Percentiles rank a stretch among this genome's conserved stretches.
Evolutionary conservation across 1,140 invertebrate genomes (phyloP).

Genomic region (Bombus soroeensis): DNA sequence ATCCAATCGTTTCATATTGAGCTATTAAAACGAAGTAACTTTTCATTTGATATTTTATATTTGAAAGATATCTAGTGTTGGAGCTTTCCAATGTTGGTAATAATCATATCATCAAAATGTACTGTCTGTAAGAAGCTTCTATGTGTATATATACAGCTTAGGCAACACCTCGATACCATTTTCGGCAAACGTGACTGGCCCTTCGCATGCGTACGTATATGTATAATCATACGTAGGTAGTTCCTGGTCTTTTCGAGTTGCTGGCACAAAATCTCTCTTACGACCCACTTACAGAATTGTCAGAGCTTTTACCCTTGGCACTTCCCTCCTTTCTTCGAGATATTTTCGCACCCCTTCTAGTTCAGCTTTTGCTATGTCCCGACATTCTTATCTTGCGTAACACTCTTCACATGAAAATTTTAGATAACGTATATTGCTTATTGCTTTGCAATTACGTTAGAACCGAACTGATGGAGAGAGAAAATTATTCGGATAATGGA

Average conservation of each 20-base stretch:
- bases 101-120: neutral
- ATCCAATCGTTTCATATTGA: too few relatives aligned
- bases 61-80: too few relatives aligned
- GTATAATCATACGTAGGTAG: neutral
- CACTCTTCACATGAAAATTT: too few relatives aligned
- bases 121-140: neutral
- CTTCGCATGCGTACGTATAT: neutral
- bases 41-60: too few relatives aligned
- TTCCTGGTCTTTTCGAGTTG: neutral
- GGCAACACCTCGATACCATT: neutral
- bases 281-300: slow-evolving; percentile 41
- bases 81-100: too few relatives aligned
- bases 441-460: too few relatives aligned
- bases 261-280: slow-evolving; percentile 28
- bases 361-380: neutral
- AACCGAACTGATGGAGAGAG: too few relatives aligned
- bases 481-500: too few relatives aligned
- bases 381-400: neutral
- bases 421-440: too few relatives aligned
- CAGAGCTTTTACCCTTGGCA: neutral
- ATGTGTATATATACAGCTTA: neutral
- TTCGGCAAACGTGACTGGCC: neutral
- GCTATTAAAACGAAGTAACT: too few relatives aligned
- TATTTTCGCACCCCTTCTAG: neutral
- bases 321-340: neutral